Conservation (phyloP, 2,113 vertebrate species). For the Pogonocichla stellata region DNA sequence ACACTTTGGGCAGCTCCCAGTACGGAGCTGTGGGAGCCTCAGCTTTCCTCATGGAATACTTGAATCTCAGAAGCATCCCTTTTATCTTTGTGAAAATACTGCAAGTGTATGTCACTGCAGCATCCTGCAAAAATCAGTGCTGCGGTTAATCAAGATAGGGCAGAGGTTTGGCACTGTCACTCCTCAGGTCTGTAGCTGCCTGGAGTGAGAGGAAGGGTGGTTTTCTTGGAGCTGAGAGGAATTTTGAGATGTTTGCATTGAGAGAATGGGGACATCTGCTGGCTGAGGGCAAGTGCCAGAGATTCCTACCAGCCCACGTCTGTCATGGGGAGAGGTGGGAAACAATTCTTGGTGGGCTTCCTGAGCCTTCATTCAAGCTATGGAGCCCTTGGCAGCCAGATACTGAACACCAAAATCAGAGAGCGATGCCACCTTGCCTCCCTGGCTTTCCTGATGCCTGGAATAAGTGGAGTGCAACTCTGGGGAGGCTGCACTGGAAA, state of each 20-base stretch:
- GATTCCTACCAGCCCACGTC: background rate
- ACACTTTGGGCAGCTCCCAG: background rate
- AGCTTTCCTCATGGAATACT: background rate
- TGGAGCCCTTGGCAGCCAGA: background rate
- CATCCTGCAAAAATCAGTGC: background rate
- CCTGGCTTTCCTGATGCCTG: background rate
- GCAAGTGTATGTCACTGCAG: background rate
- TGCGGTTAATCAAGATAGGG: background rate
- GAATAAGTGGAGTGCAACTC: background rate
- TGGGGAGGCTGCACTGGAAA: background rate
- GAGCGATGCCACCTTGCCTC: background rate
- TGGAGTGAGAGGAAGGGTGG: background rate
- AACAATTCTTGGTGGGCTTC: background rate
- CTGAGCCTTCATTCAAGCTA: background rate
- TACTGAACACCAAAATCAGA: background rate
- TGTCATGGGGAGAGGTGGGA: background rate
- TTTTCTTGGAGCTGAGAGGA: background rate
- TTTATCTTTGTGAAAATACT: background rate
- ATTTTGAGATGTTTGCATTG: background rate
- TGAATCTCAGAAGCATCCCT: background rate
- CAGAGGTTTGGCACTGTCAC: background rate
- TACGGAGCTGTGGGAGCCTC: background rate
- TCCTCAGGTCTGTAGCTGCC: background rate
- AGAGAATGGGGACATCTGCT: conserved; percentile 27
- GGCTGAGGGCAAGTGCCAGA: background rate